Conservation (phyloP, 2,113 vertebrate genomes). For the Zosterops borbonicus region DNA sequence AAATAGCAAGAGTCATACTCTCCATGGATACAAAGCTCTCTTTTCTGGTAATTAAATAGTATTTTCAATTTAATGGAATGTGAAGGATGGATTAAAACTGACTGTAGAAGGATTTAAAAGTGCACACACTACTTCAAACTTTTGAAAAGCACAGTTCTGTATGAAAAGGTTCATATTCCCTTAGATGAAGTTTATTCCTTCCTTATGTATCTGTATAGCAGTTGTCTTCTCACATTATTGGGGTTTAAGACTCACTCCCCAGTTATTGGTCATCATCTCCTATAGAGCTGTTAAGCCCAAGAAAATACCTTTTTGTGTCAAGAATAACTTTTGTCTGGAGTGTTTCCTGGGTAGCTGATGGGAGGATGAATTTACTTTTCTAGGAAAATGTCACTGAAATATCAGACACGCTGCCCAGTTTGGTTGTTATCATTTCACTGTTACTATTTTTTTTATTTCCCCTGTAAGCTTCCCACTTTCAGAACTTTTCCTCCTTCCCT, state of each 20-base stretch:
- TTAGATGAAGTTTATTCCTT: background rate
- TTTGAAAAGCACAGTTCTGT: background rate
- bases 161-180: background rate
- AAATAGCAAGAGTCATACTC: background rate
- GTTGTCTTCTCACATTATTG: background rate
- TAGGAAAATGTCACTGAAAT: background rate
- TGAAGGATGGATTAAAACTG: background rate
- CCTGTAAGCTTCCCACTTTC: background rate
- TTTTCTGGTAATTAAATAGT: constrained; percentile 15
- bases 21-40: background rate
- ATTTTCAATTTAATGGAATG: background rate
- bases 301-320: background rate
- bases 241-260: background rate
- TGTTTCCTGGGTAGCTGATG: background rate
- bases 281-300: background rate
- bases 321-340: background rate
- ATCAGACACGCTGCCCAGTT: background rate
- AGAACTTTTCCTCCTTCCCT: background rate
- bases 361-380: background rate
- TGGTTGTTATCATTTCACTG: background rate
- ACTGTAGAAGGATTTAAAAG: background rate
- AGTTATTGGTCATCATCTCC: background rate
- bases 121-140: background rate
- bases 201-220: background rate
- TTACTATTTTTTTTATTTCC: background rate